Base-by-base conservation (phyloP, 2,797 vertebrate genomes). In the Periparus ater region DNA sequence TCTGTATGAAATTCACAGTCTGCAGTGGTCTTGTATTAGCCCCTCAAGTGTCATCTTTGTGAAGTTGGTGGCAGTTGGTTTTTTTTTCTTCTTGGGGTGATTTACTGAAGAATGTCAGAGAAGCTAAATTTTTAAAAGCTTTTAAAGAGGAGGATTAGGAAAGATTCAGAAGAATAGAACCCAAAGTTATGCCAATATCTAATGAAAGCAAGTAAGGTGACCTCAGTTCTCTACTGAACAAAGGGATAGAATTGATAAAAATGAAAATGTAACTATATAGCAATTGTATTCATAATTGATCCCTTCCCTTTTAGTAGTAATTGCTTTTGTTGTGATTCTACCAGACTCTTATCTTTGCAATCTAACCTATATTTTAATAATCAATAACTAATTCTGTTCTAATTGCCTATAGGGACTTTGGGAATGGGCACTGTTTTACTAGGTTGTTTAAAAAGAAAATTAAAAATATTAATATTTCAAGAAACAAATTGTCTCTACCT, bases 381-480 rank as follows among this genome's bases (percentile, higher is more conserved):
- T 89, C 55, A 73, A 21, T 82, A 89, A 60, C 54, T 88, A 63
- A 71, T 81, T 84, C 26, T 71, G 16, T 94, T 85, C 45, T 55
- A 36, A 50, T 85, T 91, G 44, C 40, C 48, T 73, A 0, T 55
- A 10, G 25, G 32, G 13, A 42, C 42, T 67, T 88, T 38, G 8
- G 17, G 15, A 77, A 83, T 40, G 30, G 26, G 7, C 54, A 17
- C 4, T 12, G 23, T 71, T 84, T 85, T 75, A 36, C 29, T 73
- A 66, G 30, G 3, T n/a, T 82, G 11, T 36, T 89, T 54, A 38
- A 63, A 44, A 36, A 74, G 23, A 58, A 42, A 72, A 22, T 22
- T 5, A 17, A 51, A 32, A 57, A 17, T 40, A 18, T 9, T 78
- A 58, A 22, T 80, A 63, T 71, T 75, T 75, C 27, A 84, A 42